Conservation (phyloP, 1,140 invertebrate species). For the Penaeus vannamei region DNA sequence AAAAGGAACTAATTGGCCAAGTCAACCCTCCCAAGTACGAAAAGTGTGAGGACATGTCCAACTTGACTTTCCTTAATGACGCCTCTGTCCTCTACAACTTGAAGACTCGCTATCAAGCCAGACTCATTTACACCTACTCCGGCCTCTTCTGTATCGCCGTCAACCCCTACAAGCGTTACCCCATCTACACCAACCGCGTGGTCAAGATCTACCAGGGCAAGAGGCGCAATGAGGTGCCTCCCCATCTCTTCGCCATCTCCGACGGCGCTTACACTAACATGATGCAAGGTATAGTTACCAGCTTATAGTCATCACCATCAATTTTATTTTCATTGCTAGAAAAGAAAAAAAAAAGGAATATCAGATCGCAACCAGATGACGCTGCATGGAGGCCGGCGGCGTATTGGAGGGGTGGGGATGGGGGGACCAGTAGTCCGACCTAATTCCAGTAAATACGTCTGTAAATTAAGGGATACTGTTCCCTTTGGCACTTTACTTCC, state of each 20-base stretch:
- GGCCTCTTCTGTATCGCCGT: slow-evolving; percentile 59
- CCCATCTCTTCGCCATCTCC: slow-evolving; percentile 61
- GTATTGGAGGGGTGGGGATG: too few species aligned
- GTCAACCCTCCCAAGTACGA: slow-evolving; percentile 67
- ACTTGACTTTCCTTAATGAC: slow-evolving; percentile 62
- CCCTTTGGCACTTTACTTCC: too few species aligned
- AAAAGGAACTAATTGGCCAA: slow-evolving; percentile 63
- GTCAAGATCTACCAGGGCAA: slow-evolving; percentile 65
- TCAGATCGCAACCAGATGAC: too few species aligned
- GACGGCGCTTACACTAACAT: slow-evolving; percentile 61
- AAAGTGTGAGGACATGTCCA: slow-evolving; percentile 63
- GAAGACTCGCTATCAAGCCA: slow-evolving; percentile 72
- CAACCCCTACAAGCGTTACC: slow-evolving; percentile 64
- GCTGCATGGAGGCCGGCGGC: too few species aligned
- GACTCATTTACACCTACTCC: slow-evolving; percentile 60
- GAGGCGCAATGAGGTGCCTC: slow-evolving; percentile 62
- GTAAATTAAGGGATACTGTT: too few species aligned
- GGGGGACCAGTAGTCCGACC: too few species aligned
- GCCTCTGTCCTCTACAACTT: slow-evolving; percentile 76
- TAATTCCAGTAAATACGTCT: too few species aligned
- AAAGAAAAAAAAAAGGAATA: too few species aligned
- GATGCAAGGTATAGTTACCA: slow-evolving; percentile 77
- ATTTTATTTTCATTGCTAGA: slow-evolving; percentile 67
- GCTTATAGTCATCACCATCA: slow-evolving; percentile 78
- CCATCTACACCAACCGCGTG: slow-evolving; percentile 61